Base-by-base conservation (phyloP, 2,113 vertebrate genomes). In the Eonycteris spelaea region DNA sequence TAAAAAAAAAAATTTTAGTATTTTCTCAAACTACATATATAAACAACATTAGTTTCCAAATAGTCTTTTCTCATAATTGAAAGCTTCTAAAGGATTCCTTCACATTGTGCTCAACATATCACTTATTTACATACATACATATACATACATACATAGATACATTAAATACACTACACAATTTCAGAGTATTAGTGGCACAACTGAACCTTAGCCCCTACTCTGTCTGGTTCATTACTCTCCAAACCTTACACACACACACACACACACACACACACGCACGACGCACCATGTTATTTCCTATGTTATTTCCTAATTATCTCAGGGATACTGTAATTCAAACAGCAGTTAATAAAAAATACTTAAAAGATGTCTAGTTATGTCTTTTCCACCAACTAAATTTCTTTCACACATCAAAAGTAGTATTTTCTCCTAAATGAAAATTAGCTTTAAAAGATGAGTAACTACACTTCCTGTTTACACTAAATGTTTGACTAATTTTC, bases 401-500 rank as follows among this genome's bases (percentile, higher is more conserved):
- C 48, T 55, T 88, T 88, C 63, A 70, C 22, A 93, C 7, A 87
- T 18, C 15, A 67, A 96, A 79, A 86, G 7, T 51, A 87, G 3
- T 51, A 43, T 45, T 61, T 87, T 86, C 74, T 90, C 30, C 61
- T 65, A 86, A 90, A 82, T 71, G 78, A 91, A 83, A 78, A 78
- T 68, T 30, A 80, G 11, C n/a, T 70, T 95, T 65, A 90, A 59
- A 75, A 86, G 1, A 53, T 63, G 14, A n/a, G 11, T 38, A 48
- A 13, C 43, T 67, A 48, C 87, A 63, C 6, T 71, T 35, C 28
- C 53, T 55, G 4, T n/a, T 91, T 95, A 91, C 13, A 87, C 12
- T 77, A 73, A 61, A 92, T 78, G 33, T 68, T 68, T 87, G 26
- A 35, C 26, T 83, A 78, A 57, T 95, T 92, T 89, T 95, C 33